These are phyloP conservation scores for Eurosta solidaginis DNA, from an alignment of 1,140 invertebrate species.

Conservation along the genomic window DNA sequence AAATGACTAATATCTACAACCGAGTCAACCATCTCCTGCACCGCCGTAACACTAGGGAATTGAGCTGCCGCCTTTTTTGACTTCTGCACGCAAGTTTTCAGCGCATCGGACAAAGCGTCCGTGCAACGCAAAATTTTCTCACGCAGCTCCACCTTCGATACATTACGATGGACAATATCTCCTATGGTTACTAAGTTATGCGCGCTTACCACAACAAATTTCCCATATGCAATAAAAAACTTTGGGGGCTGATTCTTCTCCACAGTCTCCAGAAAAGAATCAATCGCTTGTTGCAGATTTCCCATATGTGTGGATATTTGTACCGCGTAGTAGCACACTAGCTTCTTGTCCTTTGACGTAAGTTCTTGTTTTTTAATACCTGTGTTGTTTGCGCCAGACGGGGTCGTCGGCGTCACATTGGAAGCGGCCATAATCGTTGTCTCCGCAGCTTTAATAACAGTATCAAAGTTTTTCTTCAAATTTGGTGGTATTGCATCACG, in stretches of 20 bases:
- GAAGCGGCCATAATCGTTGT: constrained; percentile 57
- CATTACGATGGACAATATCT: constrained; percentile 85
- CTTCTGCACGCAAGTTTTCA: constrained; percentile 82
- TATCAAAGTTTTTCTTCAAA: constrained; percentile 75
- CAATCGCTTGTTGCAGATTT: constrained; percentile 85
- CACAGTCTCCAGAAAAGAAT: constrained; percentile 87
- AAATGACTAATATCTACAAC: constrained; percentile 81
- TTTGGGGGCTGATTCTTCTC: constrained; percentile 92
- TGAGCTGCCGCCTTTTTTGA: constrained; percentile 89
- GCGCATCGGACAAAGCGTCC: constrained; percentile 80
- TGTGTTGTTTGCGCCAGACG: constrained; percentile 36
- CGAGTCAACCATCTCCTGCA: constrained; percentile 92
- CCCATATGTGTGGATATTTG: constrained; percentile 83
- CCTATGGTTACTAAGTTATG: constrained; percentile 93
- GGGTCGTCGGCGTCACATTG: neutral
- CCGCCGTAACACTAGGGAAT: constrained; percentile 86
- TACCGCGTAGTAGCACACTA: constrained; percentile 83
- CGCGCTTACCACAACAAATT: constrained; percentile 90
- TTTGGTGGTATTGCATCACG: constrained; percentile 73
- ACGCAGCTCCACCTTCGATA: constrained; percentile 73
- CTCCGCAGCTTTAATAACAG: constrained; percentile 74
- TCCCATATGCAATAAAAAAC: constrained; percentile 89
- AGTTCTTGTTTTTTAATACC: constrained; percentile 62
- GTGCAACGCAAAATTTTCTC: constrained; percentile 77
- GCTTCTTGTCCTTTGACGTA: constrained; percentile 78